A percentile compares a stretch with the other conserved stretches of the same genome.
These are phyloP conservation scores for Alosa alosa DNA, from an alignment of 2,113 vertebrate species.

Conservation along the genomic window DNA sequence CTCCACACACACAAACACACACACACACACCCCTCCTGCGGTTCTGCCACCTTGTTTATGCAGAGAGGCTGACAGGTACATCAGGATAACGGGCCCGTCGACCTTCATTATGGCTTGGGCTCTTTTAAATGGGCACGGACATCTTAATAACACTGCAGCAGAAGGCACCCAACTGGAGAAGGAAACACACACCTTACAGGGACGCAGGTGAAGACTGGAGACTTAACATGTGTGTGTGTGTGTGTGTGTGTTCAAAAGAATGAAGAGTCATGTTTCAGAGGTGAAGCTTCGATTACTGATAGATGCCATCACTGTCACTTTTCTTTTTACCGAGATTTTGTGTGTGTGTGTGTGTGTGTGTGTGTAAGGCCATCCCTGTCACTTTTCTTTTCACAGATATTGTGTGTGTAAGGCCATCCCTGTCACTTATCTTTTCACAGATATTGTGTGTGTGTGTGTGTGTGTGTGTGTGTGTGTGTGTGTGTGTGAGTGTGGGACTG, in stretches of 20 bases:
- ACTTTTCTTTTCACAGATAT: no score
- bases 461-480: no score
- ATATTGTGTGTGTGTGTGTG: no score
- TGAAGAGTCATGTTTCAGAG: neutral
- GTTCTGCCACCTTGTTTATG: neutral
- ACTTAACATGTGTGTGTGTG: no score
- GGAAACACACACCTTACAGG: no score
- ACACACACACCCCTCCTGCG: neutral
- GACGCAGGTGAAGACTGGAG: no score
- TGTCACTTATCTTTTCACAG: no score
- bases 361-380: no score
- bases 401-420: no score
- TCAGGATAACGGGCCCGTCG: neutral
- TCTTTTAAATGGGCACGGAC: neutral
- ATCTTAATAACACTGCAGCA: neutral
- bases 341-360: no score
- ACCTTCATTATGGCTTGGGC: neutral
- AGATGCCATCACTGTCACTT: neutral
- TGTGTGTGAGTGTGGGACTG: neutral
- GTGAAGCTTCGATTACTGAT: neutral
- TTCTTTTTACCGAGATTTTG: neutral
- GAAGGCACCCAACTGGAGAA: neutral
- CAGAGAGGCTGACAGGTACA: neutral
- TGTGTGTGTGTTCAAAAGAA: neutral
- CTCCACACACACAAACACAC: no score